Percentiles rank a stretch among this genome's conserved stretches.
Conservation (phyloP, 2,888 invertebrate species). For the Asteroscopus sphinx region DNA sequence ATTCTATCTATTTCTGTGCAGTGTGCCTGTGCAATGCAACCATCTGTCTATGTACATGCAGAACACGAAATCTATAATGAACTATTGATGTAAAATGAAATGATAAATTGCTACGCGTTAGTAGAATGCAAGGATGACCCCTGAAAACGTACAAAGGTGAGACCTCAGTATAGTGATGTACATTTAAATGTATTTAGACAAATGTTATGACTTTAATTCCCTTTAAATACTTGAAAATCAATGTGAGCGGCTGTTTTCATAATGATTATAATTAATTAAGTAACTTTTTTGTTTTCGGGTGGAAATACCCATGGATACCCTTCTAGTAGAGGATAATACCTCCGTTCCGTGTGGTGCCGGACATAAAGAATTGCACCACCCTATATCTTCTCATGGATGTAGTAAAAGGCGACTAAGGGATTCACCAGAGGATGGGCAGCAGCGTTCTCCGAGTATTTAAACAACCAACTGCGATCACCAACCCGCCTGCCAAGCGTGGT, state of each 20-base stretch:
- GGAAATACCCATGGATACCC: too few species aligned
- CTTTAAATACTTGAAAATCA: slow-evolving; percentile 42
- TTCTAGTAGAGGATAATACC: too few species aligned
- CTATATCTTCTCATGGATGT: too few species aligned
- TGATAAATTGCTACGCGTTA: slow-evolving; percentile 55
- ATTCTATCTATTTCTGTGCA: too few species aligned
- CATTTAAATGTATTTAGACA: slow-evolving; percentile 53
- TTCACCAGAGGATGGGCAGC: too few species aligned
- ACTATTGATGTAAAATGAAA: slow-evolving; percentile 59
- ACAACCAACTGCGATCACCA: too few species aligned
- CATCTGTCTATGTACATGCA: slow-evolving; percentile 24
- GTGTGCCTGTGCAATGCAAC: slow-evolving; percentile 19
- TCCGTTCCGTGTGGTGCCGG: too few species aligned
- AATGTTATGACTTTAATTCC: slow-evolving; percentile 37
- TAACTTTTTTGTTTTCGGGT: too few species aligned
- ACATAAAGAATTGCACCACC: too few species aligned
- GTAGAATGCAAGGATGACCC: slow-evolving; percentile 55
- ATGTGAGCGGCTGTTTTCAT: slow-evolving; percentile 11
- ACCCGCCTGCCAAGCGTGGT: too few species aligned
- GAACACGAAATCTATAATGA: slow-evolving; percentile 57
- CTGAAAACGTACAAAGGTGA: slow-evolving; percentile 60
- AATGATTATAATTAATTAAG: slow-evolving; percentile 3
- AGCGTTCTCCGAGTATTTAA: too few species aligned
- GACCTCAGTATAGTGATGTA: slow-evolving; percentile 37
- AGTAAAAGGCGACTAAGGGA: too few species aligned